A percentile compares a stretch with the other conserved stretches of the same genome.
Conservation (phyloP, 2,113 vertebrate genomes). For the Odobenus rosmarus region DNA sequence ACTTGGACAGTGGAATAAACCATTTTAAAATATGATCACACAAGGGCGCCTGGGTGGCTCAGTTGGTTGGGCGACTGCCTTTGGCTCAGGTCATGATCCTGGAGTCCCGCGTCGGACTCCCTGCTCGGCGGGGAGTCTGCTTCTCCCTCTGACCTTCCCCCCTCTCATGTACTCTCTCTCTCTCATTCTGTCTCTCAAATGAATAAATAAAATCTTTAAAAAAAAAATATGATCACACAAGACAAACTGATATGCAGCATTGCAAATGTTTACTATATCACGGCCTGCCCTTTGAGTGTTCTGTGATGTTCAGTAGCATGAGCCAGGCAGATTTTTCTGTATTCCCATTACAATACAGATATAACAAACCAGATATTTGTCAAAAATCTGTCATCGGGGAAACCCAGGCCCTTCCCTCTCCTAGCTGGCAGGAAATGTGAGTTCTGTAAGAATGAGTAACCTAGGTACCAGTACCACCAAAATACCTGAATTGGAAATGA, state of each 20-base stretch:
- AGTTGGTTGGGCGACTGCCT: no score
- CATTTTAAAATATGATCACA: conserved; percentile 22
- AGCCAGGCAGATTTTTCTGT: background rate
- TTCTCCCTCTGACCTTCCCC: no score
- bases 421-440: background rate
- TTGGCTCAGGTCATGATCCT: no score
- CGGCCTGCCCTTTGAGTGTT: background rate
- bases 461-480: background rate
- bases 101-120: no score
- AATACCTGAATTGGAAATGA: background rate
- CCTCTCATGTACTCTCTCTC: no score
- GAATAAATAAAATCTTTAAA: no score
- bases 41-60: no score
- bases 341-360: background rate
- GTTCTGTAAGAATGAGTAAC: conserved; percentile 36
- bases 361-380: background rate
- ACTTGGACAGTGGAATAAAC: conserved; percentile 46
- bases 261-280: background rate
- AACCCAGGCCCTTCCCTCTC: conserved; percentile 8
- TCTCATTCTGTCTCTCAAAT: no score
- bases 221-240: background rate
- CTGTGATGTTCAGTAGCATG: background rate
- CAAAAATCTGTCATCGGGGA: background rate
- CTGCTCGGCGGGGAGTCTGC: no score
- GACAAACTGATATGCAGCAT: background rate